A percentile compares a stretch with the other conserved stretches of the same genome.
phyloP scores from a whole-genome alignment of 2,113 vertebrate genomes.

The Neopipo cinnamomea region DNA sequence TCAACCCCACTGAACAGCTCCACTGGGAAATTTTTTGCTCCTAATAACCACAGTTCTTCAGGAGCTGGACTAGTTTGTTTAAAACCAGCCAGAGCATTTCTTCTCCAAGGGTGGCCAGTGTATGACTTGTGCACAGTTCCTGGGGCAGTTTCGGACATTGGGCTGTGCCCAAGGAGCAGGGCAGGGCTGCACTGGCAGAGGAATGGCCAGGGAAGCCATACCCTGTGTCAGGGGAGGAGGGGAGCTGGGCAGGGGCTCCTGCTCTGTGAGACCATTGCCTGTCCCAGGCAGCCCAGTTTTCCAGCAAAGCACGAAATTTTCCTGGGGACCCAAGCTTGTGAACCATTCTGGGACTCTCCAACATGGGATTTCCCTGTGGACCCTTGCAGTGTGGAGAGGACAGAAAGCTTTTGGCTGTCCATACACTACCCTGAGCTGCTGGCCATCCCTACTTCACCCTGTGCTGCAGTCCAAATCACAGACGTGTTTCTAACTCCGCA shows the following conservation, averaged over 20 bases:
- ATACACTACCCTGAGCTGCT: not conserved
- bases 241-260: not conserved
- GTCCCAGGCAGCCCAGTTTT: not conserved
- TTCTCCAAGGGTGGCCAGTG: not conserved
- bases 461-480: not conserved
- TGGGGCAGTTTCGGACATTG: accelerated
- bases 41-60: not conserved
- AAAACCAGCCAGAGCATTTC: not conserved
- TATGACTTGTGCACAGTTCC: not conserved
- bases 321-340: not conserved
- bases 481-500: not conserved
- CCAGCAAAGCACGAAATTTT: not conserved
- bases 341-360: not conserved
- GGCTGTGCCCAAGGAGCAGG: not conserved
- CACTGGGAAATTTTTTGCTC: not conserved
- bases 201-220: not conserved
- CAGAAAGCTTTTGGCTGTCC: not conserved
- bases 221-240: accelerated
- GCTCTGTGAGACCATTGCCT: accelerated
- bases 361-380: not conserved
- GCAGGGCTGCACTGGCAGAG: not conserved
- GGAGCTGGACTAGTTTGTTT: not conserved
- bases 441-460: not conserved
- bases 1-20: not conserved
- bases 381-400: not conserved